Conservation (phyloP, 92 coral and sea anemone genomes). For the Metridium senile region DNA sequence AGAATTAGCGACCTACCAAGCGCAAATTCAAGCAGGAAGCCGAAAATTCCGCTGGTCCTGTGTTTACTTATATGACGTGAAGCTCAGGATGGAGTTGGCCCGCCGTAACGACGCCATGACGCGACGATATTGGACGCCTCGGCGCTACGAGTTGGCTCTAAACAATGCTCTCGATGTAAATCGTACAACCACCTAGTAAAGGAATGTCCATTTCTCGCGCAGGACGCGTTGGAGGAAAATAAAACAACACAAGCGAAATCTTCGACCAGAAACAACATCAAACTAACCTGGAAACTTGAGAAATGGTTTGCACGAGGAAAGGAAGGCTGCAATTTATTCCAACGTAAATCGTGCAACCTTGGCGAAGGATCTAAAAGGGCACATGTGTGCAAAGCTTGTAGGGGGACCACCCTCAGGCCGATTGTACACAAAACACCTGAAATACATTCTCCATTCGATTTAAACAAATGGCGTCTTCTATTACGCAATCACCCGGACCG, state of each 20-base stretch:
- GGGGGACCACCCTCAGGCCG: constrained; percentile 28
- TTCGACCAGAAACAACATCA: background rate
- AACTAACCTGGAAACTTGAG: constrained; percentile 18
- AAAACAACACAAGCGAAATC: background rate
- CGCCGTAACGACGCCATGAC: background rate
- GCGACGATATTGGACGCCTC: constrained; percentile 31
- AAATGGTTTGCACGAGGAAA: constrained; percentile 24
- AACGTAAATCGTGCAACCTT: constrained; percentile 28
- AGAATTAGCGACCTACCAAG: constrained; percentile 7
- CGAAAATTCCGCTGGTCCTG: constrained; percentile 23
- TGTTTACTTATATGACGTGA: constrained; percentile 17
- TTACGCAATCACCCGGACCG: constrained; percentile 18
- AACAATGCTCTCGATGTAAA: constrained; percentile 17
- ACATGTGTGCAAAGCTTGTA: constrained; percentile 21
- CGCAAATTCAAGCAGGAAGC: background rate
- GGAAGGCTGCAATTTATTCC: constrained; percentile 40
- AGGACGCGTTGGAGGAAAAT: constrained; percentile 13
- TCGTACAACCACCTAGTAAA: constrained; percentile 13
- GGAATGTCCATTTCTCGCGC: constrained; percentile 24
- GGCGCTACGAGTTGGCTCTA: background rate
- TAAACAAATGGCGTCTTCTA: constrained; percentile 8
- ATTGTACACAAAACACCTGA: constrained; percentile 8
- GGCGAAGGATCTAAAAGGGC: constrained; percentile 16
- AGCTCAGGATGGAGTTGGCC: background rate
- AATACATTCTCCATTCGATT: background rate